Evolutionary conservation across 2,888 invertebrate species (phyloP), one percentile per base, ranked within the genome.

Genomic region (Papilio protenor): DNA sequence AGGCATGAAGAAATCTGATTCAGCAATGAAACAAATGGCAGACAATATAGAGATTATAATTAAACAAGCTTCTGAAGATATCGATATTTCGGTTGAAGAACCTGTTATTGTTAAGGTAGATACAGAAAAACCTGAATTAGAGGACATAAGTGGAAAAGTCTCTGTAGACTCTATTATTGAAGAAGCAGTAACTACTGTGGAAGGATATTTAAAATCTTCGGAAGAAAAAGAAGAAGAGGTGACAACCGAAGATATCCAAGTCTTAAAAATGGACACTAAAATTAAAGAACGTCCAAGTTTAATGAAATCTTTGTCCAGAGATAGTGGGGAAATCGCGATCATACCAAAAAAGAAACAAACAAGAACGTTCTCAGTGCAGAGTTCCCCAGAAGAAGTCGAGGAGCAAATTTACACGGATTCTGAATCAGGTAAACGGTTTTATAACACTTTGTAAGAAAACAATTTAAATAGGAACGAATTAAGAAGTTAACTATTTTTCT

Each of bases 381-480:
- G 95, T 83, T 95, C 95, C 18, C 95, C 95, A 1, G 95, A 95
- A 79, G 95, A 95, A 90, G 91, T 95, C 40, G 95, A 95, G 84
- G 95, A 95, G 83, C 95, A 95, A 81, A 95, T 95, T 80, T 95
- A 95, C 77, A 94, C 95, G 55, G 95, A 95, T 84, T 95, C 95
- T 5, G 95, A 95, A 89, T 95, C 95, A 80, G 95, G 95, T 95
- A 85, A 77, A 76, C 69, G 52, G 55, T 18, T 61, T 55, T 71
- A 16, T 66, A 27, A 61, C 16, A 16, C 18, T 18, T 52, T 5
- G 14, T 27, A 14, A 52, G 23, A 52, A 5, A 18, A 52, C 5
- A 52, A 18, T n/a, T 6, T 52, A 18, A n/a, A 2, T 27, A 52
- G 4, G 6, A 18, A 52, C 5, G 8, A 52, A n/a, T 52, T 27